phyloP scores from a whole-genome alignment of 1,140 invertebrate genomes.

The Drosophila sp. region DNA sequence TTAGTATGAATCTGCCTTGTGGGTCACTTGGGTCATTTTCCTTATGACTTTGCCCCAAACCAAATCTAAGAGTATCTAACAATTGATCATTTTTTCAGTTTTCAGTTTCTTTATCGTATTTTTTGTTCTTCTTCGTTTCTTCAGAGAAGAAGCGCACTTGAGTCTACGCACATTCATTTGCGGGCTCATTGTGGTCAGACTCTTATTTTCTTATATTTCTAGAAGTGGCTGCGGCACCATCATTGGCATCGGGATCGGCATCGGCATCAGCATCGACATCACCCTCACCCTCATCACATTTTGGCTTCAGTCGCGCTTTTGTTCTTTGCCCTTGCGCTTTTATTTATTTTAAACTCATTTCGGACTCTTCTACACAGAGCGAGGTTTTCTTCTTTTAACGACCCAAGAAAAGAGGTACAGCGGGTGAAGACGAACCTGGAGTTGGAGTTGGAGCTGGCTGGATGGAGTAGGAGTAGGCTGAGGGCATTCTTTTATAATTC shows the following conservation, averaged over 20 bases:
- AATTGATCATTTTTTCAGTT: not conserved
- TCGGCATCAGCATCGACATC: slow-evolving; percentile 45
- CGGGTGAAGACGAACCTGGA: slow-evolving; percentile 23
- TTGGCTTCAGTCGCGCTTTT: slow-evolving; percentile 53
- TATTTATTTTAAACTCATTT: slow-evolving; percentile 80
- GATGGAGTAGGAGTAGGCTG: slow-evolving; percentile 44
- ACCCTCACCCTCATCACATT: slow-evolving; percentile 65
- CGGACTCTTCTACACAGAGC: slow-evolving; percentile 61
- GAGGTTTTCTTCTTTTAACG: slow-evolving; percentile 69
- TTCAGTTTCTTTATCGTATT: not conserved
- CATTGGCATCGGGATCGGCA: slow-evolving; percentile 1
- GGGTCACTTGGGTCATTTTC: not conserved
- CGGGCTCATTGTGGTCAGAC: slow-evolving; percentile 68
- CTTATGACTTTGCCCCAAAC: not conserved
- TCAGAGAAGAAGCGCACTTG: slow-evolving; percentile 51
- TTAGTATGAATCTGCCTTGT: too few species aligned
- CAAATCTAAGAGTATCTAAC: slow-evolving; percentile 19
- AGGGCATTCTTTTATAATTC: slow-evolving; percentile 82
- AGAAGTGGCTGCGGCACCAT: slow-evolving; percentile 33
- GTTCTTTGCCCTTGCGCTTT: slow-evolving; percentile 65
- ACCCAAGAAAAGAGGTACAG: slow-evolving; percentile 29
- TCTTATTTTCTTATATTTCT: slow-evolving; percentile 38
- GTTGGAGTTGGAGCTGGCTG: slow-evolving; percentile 45
- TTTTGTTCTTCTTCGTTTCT: slow-evolving; percentile 12
- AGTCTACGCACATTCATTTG: slow-evolving; percentile 77